Evolutionary conservation across 2,888 invertebrate species (phyloP), one percentile per base, ranked within the genome.

Genomic region (Stictocephala bisonia): DNA sequence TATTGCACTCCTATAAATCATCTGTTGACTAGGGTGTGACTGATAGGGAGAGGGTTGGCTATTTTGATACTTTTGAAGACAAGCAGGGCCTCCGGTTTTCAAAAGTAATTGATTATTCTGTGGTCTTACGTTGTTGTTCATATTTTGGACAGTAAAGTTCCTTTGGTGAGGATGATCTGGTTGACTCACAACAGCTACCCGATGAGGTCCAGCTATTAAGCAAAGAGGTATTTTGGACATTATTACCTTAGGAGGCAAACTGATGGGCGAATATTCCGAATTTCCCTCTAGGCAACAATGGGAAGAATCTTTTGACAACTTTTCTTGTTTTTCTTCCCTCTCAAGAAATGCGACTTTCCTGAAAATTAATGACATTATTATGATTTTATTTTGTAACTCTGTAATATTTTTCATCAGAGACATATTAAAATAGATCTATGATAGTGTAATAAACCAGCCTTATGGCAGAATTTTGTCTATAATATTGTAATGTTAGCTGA

Each of bases 311-410:
- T 20, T 6, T 40, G 60, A 60, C 20, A 60, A 24, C 7, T 22
- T 35, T 7, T 22, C 24, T 40, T 60, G 60, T 24, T 60, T 60
- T n/a, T 60, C 60, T 22, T 60, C 60, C 18, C 41, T 60, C 11
- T 35, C 11, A 3, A 60, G 35, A 22, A 26, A 31, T 22, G 41
- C 35, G 13, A 40, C 40, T 4, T 20, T n/a, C 13, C 60, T 60
- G 41, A 2, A 60, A 60, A 31, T 48, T 18, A 6, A 9, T 35
- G 13, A 35, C 7, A 9, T 35, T 35, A 9, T 35, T 9, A 35
- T 9, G 7, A 35, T 9, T 35, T 35, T 35, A 35, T 35, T 7
- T 9, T 13, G 35, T 35, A n/a, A n/a, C n/a, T n/a, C n/a, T n/a
- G n/a, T n/a, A n/a, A n/a, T n/a, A n/a, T n/a, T n/a, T n/a, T n/a